Evolutionary conservation across 1,140 invertebrate genomes (phyloP), one percentile per base, ranked within the genome.

Genomic region (Caenorhabditis briggsae): DNA sequence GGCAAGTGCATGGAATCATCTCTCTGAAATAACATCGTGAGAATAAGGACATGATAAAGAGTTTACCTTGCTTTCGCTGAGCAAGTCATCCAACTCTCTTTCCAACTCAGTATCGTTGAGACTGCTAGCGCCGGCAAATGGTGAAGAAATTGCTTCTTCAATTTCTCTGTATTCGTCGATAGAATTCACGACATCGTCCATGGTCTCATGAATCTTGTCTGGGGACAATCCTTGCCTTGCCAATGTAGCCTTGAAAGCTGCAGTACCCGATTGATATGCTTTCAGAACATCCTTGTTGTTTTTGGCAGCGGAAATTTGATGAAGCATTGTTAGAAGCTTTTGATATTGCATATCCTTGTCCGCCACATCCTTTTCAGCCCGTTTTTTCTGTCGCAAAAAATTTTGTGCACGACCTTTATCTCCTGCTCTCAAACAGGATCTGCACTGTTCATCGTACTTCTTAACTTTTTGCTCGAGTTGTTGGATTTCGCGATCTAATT

Each of bases 341-440:
- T 91, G 90, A 58, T 90, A 92, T 53, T 91, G 90, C 33, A 84
- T 70, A 70, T 91, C 91, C 82, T 92, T 92, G 78, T 92, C 91
- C 11, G 70, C 59, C n/a, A 92, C 90, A 20, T 92, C 91, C 70
- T 92, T 92, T 65, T 92, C 88, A 16, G 86, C 87, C 0, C 82
- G 87, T 65, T 92, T 92, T 53, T 89, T 88, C 82, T 89, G 90
- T 55, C 88, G 43, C 48, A 91, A 56, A 43, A 84, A 84, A n/a
- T 86, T 87, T 25, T 89, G 65, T 0, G 90, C 90, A 33, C 74
- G 61, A 20, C 87, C 91, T 48, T 90, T 91, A 61, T 91, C 91
- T 14, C 87, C 85, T n/a, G 56, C n/a, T 0, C 70, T 85, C 55
- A 92, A 20, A 23, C 88, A 87, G 11, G 56, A 46, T 50, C 88